Percentiles rank a stretch among this genome's conserved stretches.
Conservation (phyloP, 2,888 invertebrate genomes). For the Philaethria dido region DNA sequence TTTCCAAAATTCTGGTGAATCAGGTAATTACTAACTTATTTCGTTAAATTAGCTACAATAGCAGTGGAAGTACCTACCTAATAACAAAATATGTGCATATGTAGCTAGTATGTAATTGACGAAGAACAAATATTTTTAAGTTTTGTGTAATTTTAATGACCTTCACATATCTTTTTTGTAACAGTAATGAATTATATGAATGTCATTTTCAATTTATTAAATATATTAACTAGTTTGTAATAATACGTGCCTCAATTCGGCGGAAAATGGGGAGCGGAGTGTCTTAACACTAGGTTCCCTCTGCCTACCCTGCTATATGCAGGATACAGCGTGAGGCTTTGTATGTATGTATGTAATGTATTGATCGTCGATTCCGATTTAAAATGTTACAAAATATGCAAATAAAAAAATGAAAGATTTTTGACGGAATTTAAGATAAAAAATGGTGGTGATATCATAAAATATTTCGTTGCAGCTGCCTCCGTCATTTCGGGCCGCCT, state of each 20-base stretch:
- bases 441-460: background rate
- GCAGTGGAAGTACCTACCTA: too few relatives aligned
- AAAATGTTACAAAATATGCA: background rate
- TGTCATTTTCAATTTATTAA: too few relatives aligned
- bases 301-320: too few relatives aligned
- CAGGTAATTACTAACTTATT: constrained; percentile 33
- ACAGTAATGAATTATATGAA: too few relatives aligned
- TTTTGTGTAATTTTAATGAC: background rate
- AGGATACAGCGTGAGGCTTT: too few relatives aligned
- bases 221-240: too few relatives aligned
- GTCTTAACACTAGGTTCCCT: too few relatives aligned
- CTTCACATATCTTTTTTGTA: background rate
- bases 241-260: too few relatives aligned
- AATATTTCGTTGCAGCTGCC: constrained; percentile 20
- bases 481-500: constrained; percentile 54
- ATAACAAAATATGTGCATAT: too few relatives aligned
- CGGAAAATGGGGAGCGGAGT: too few relatives aligned
- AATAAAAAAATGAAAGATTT: too few relatives aligned
- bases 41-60: too few relatives aligned
- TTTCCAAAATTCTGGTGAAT: constrained; percentile 33
- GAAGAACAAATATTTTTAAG: background rate
- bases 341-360: background rate
- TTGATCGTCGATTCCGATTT: background rate
- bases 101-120: background rate
- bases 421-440: background rate